Base-by-base conservation (phyloP, 2,888 invertebrate genomes). In the Tyria jacobaeae region DNA sequence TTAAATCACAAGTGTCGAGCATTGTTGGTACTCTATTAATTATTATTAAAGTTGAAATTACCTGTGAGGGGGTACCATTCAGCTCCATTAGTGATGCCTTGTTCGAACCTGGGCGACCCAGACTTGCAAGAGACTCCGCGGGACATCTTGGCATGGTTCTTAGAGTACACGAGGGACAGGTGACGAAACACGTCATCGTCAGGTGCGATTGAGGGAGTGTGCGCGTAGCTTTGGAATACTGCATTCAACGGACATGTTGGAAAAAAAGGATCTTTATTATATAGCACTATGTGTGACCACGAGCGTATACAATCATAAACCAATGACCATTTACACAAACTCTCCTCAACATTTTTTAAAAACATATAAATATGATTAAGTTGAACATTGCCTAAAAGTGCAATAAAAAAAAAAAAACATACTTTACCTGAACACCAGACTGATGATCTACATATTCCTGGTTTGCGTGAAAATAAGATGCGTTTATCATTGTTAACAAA, bases 71-170 rank as follows among this genome's bases (percentile, higher is more conserved):
- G 97, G 88, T 98, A 98, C 98, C 98, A 98, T 60, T 97, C 97
- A 0, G 99, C 99, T 5, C 99, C 99, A 82, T 99, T 99, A 2
- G 98, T 98, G 75, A 98, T 98, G 12, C 99, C 99, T 86, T 98
- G 96, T 81, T 96, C 96, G 87, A 98, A 98, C 51, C 96, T 95
- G 7, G 96, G 96, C 47, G 91, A 91, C 10, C 96, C 96, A 12
- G 96, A 95, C 83, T 97, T 97, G 90, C 98, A 98, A 6, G 97
- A 96, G 6, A 97, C 96, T 9, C 97, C 98, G 39, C 96, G 95
- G 61, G 97, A 96, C 98, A 99, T 99, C 84, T 96, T 97, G 39
- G 96, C 96, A 89, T 99, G 98, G 86, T 97, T 97, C 74, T 96
- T 96, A 35, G 98, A 97, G 91, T 98, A 99, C 3, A 96, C 95